These are phyloP conservation scores for Boulengeromyrus knoepffleri DNA, from an alignment of 2,113 vertebrate species.

Conservation along the genomic window DNA sequence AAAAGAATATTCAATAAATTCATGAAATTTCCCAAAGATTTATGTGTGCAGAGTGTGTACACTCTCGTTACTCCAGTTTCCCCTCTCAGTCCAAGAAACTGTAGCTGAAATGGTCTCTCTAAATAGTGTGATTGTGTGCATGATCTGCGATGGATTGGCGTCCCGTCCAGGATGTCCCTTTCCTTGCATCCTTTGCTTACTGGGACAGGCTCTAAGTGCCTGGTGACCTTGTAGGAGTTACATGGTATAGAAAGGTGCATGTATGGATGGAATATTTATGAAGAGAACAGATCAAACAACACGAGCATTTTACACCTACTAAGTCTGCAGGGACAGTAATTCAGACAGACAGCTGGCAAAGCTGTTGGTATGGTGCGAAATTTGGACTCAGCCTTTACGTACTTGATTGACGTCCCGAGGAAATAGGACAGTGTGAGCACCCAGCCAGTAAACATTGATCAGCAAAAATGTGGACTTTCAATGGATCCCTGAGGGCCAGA, in stretches of 20 bases:
- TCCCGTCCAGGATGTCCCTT: background rate
- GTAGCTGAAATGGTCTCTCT: background rate
- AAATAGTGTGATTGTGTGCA: background rate
- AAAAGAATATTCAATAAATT: background rate
- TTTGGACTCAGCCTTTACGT: background rate
- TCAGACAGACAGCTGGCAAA: background rate
- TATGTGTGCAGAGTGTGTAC: background rate
- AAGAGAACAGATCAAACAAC: background rate
- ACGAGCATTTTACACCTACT: background rate
- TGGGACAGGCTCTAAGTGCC: background rate
- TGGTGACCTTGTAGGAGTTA: background rate
- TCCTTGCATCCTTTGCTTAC: background rate
- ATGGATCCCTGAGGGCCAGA: background rate
- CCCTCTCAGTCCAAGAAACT: background rate
- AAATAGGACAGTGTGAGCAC: background rate
- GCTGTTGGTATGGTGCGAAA: background rate
- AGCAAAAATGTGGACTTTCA: too few relatives aligned
- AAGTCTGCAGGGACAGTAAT: background rate
- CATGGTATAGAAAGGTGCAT: background rate
- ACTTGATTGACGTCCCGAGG: background rate
- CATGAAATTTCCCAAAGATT: background rate
- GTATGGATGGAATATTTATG: background rate
- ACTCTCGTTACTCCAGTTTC: background rate
- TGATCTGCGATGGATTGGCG: background rate
- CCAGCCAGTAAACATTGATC: background rate